phyloP scores from a whole-genome alignment of 2,113 vertebrate genomes.

The Thryonomys swinderianus region DNA sequence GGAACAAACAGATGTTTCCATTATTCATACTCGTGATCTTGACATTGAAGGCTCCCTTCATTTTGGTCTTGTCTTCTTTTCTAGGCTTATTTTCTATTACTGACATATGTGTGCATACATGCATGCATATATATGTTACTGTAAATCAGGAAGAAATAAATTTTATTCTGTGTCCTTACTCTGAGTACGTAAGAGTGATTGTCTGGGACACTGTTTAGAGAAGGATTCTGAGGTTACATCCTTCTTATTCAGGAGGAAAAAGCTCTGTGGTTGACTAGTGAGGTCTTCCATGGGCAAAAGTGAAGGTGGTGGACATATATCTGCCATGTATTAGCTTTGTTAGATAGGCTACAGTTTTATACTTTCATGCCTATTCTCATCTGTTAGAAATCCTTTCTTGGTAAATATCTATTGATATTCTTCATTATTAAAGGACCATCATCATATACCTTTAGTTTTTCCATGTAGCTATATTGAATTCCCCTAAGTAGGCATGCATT shows the following conservation, averaged over 20 bases:
- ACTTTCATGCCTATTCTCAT: background rate
- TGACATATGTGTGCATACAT: background rate
- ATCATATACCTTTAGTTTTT: background rate
- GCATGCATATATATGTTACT: background rate
- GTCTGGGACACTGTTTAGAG: background rate
- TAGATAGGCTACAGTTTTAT: background rate
- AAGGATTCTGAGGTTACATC: background rate
- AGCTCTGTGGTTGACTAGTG: constrained; percentile 2
- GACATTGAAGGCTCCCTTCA: background rate
- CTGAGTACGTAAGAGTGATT: background rate
- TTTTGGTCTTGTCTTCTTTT: constrained; percentile 16
- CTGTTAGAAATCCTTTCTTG: background rate
- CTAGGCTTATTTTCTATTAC: background rate
- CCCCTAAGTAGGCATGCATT: background rate
- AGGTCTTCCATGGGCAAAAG: background rate
- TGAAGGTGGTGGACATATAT: background rate
- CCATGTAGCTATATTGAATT: background rate
- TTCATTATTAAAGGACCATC: background rate
- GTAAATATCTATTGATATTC: background rate
- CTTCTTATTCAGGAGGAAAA: background rate
- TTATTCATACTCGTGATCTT: constrained; percentile 24
- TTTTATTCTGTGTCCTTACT: background rate
- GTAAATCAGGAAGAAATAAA: background rate
- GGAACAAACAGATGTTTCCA: background rate
- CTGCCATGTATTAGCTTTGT: background rate